Percentiles rank a stretch among this genome's conserved stretches.
Evolutionary conservation across 2,113 vertebrate genomes (phyloP).

Genomic region (Hiodon tergisus): DNA sequence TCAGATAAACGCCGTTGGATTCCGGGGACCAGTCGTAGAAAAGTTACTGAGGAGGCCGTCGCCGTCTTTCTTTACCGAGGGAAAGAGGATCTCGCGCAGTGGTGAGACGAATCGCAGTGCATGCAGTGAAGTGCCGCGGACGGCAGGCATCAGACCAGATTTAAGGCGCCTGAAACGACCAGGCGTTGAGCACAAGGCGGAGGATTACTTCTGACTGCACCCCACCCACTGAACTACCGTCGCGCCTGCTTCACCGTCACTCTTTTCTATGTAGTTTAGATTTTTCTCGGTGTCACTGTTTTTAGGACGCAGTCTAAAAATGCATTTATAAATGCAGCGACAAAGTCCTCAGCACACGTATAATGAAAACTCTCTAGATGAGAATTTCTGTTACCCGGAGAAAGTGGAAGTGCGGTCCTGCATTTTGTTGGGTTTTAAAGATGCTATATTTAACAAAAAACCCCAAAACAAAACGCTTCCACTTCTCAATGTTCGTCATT

Average conservation of each 20-base stretch:
- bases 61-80: too few relatives aligned
- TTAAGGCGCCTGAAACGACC: neutral
- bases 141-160: constrained; percentile 30
- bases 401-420: neutral
- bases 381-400: neutral
- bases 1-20: too few relatives aligned
- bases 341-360: too few relatives aligned
- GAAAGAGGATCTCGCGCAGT: neutral
- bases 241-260: neutral
- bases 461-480: neutral
- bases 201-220: neutral
- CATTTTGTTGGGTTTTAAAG: neutral
- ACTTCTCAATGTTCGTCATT: constrained; percentile 30
- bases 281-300: too few relatives aligned
- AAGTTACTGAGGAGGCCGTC: too few relatives aligned
- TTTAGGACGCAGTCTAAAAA: too few relatives aligned
- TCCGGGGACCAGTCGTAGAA: too few relatives aligned
- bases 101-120: constrained; percentile 43
- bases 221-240: neutral
- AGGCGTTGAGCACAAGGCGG: neutral
- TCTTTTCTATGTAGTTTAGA: neutral
- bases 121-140: constrained; percentile 58
- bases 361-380: neutral
- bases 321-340: too few relatives aligned
- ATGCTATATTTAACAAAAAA: neutral